Base-by-base conservation (phyloP, 2,113 vertebrate genomes). In the Periophthalmodon schlosseri region DNA sequence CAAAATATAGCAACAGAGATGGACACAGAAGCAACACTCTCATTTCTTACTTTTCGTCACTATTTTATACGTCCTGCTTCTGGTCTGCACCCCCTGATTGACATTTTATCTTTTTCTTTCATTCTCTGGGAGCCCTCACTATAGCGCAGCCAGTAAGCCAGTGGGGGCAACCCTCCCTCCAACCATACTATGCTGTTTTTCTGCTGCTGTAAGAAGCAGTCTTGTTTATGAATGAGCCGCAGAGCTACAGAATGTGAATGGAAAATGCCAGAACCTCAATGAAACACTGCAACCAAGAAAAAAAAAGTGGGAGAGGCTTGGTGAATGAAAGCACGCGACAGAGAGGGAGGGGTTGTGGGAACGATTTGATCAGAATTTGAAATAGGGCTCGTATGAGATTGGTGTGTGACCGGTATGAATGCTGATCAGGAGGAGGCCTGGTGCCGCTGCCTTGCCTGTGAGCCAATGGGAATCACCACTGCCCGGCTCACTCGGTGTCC, bases 151-250 rank as follows among this genome's bases (percentile, higher is more conserved):
- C 89, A 87, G 80, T 86, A 81, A 89, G 85, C 88, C 80, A 87
- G 83, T 84, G 71, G 88, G 88, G 88, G 89, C 79, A 88, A 90
- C 79, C 89, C 90, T 81, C 77, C 84, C 78, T 80, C 69, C 76
- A 63, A 61, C 67, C 57, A 65, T 70, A 11, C 85, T 72, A 72
- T 54, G 21, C 21, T 18, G 52, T 24, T 66, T 54, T 82, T 91
- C 87, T 92, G 86, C 90, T 16, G 87, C 87, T 91, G 87, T 91
- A 87, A 90, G 88, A 88, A 89, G 76, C 91, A 89, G 91, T 89
- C 75, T 74, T 89, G 90, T 91, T 91, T 93, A 84, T 92, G 91
- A 93, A 93, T 93, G 91, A 93, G 88, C 70, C 69, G 69, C 24
- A 33, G 68, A 72, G 83, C 85, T 75, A 84, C 90, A 93, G 84